Percentiles rank a stretch among this genome's conserved stretches.
These are phyloP conservation scores for Megalopta genalis DNA, from an alignment of 1,140 invertebrate genomes.

Conservation along the genomic window DNA sequence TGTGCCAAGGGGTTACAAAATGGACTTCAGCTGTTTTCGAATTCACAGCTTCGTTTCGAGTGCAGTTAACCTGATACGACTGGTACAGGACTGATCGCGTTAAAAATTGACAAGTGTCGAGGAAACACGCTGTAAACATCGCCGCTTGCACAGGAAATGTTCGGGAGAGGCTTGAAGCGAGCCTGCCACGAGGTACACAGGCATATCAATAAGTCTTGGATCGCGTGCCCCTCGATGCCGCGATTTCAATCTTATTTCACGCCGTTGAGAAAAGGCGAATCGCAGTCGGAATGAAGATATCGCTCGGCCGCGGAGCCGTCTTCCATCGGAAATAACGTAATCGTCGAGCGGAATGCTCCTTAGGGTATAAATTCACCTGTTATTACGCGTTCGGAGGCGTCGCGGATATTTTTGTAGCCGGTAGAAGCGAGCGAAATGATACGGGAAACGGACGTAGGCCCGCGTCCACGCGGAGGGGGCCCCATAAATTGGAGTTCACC, in stretches of 20 bases:
- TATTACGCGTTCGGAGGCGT: constrained; percentile 2
- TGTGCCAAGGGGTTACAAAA: no score
- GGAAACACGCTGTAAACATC: no score
- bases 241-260: constrained; percentile 1
- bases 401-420: constrained; percentile 8
- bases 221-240: background rate
- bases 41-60: no score
- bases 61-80: no score
- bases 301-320: background rate
- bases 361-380: background rate
- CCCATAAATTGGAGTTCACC: constrained; percentile 22
- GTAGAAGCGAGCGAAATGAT: constrained; percentile 10
- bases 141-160: background rate
- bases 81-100: no score
- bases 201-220: background rate
- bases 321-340: constrained; percentile 7
- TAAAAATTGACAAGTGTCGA: no score
- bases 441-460: constrained; percentile 7
- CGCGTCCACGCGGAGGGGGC: background rate
- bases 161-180: background rate
- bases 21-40: no score
- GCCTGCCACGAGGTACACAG: background rate
- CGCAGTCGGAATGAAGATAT: background rate
- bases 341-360: background rate
- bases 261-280: background rate